Evolutionary conservation across 2,888 invertebrate species (phyloP), one percentile per base, ranked within the genome.

Genomic region (Formica aserva): DNA sequence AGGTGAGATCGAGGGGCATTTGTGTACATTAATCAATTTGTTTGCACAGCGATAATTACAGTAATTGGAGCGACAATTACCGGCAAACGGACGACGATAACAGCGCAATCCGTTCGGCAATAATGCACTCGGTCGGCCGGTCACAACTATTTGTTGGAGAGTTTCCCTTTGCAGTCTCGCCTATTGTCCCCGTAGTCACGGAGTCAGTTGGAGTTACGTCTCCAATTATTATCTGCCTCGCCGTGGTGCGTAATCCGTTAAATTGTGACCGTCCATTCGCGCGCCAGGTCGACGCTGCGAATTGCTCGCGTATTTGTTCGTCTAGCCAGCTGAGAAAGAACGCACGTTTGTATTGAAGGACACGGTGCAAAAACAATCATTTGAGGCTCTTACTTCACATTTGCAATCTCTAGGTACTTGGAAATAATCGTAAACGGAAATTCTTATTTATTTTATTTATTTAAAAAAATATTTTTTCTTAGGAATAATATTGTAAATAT

Each of bases 51-150:
- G 84, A 74, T 88, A 86, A 87, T 89, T 87, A 84, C 84, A 32
- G 82, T 86, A 85, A 89, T 88, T 88, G 82, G 89, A 83, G 76
- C 83, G 74, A 74, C 72, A 85, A 86, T 87, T 84, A 86, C 74
- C 55, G 77, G 55, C 38, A 84, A 82, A 85, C 83, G 48, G 67
- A 29, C 62, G 67, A 29, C 62, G 83, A 89, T 84, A 86, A 83
- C 83, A 8, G 52, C n/a, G 76, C 71, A 81, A 86, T 86, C 52
- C 74, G 71, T 52, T 55, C 66, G 72, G 60, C 80, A 81, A 81
- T 81, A 81, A 72, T 66, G 67, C 48, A 52, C 9, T 57, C 66
- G 85, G 83, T 65, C 38, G 67, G 29, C 15, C 60, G 78, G 72
- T 80, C 78, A 35, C 78, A 80, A 80, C 78, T 80, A 80, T 80